Base-by-base conservation (phyloP, 2,888 invertebrate genomes). In the Platerodrilus igneus region DNA sequence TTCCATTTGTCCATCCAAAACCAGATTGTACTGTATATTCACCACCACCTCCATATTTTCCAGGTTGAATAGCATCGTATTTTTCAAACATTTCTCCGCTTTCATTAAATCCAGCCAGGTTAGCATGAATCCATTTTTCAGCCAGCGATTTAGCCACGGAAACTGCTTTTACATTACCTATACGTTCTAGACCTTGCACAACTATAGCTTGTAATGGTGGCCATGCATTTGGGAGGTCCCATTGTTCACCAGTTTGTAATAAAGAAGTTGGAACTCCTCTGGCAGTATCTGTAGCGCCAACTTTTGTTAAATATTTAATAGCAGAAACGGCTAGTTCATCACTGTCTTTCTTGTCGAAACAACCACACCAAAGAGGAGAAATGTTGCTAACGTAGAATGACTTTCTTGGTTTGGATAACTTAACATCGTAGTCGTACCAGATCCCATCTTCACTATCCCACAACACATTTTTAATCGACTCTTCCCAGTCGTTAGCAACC, bases 211-310 rank as follows among this genome's bases (percentile, higher is more conserved):
- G 83, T 27, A 84, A 74, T 3, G 90, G 90, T 0, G 90, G 82
- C 89, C 90, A 91, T 0, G 85, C 86, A 60, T 90, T 90, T 0
- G 89, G 86, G 56, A 78, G 81, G 61, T 86, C 86, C 87, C 87
- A 84, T 59, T 87, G 83, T 62, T 86, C 79, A 0, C 81, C 81
- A 6, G 79, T 79, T 13, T 73, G 67, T 16, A 70, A 66, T 25
- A 84, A 55, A 1, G 86, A 84, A 0, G 80, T 67, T 0, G 86
- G 86, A 15, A 84, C 72, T 3, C 86, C 86, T 3, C 86, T 85
- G 11, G 74, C 70, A 50, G 68, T 78, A 14, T 73, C 60, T 37
- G 78, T 64, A 6, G 70, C 68, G 5, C 63, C 59, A 0, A 52
- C 73, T 8, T 66, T 58, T 36, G 69, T 64, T 28, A 83, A 64